phyloP scores from a whole-genome alignment of 2,888 invertebrate genomes.

The Caenorhabditis plicata region DNA sequence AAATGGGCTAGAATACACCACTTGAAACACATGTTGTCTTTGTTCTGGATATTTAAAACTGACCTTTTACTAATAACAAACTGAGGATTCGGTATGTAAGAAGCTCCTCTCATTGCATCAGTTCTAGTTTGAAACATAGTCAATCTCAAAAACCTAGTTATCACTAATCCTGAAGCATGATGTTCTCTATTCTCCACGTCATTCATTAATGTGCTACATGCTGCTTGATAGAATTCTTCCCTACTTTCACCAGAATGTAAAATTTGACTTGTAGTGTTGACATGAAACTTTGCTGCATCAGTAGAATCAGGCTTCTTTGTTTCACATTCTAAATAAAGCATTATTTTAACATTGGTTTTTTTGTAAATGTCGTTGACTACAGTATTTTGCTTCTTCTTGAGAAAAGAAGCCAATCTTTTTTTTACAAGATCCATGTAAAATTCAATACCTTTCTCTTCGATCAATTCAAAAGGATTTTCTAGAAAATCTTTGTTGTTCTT shows the following conservation, averaged over 20 bases:
- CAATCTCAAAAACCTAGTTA: conserved; percentile 6
- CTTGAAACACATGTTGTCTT: conserved; percentile 11
- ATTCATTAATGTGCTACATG: conserved; percentile 9
- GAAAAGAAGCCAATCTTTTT: conserved; percentile 7
- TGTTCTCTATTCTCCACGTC: conserved; percentile 9
- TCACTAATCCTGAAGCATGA: conserved; percentile 7
- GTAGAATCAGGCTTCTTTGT: conserved; percentile 10
- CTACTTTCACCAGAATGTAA: conserved; percentile 14
- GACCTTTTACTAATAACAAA: conserved; percentile 6
- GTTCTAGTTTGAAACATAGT: conserved; percentile 14
- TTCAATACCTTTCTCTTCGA: conserved; percentile 11
- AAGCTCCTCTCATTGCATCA: conserved; percentile 6
- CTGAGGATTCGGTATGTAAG: conserved; percentile 7
- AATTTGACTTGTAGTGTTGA: conserved; percentile 8
- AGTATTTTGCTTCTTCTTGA: conserved; percentile 10
- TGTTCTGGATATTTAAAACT: conserved; percentile 8
- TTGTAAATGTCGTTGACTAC: conserved; percentile 11
- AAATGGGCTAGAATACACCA: conserved; percentile 14
- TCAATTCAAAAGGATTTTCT: conserved; percentile 11
- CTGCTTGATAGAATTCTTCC: conserved; percentile 8
- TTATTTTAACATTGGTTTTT: conserved; percentile 11
- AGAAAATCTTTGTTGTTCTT: conserved; percentile 9
- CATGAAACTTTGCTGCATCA: conserved; percentile 6
- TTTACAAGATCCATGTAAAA: conserved; percentile 1
- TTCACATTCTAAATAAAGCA: conserved; percentile 9